Evolutionary conservation across 2,113 vertebrate species (phyloP).

Genomic region (Oxygymnocypris stewartii): DNA sequence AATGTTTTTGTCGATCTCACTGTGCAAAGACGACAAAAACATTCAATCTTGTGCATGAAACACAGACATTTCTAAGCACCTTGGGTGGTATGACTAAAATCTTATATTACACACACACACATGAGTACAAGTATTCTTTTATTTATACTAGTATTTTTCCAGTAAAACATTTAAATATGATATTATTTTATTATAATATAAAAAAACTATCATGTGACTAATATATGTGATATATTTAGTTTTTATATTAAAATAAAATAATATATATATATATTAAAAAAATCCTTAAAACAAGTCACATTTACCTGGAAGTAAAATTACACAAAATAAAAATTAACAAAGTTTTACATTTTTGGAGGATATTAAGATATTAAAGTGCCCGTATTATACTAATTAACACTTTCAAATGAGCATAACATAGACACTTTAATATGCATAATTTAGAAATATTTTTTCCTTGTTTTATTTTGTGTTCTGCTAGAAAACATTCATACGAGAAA

Average conservation of each 20-base stretch:
- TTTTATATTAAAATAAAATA: too few relatives aligned
- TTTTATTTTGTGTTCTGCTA: background rate
- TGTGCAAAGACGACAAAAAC: conserved; percentile 70
- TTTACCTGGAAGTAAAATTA: background rate
- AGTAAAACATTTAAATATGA: background rate
- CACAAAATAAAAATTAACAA: background rate
- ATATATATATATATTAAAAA: too few relatives aligned
- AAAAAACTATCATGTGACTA: too few relatives aligned
- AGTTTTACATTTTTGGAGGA: background rate
- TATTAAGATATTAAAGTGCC: background rate
- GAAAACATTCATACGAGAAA: background rate
- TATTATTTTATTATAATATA: too few relatives aligned
- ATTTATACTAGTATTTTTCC: too few relatives aligned
- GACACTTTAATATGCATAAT: too few relatives aligned
- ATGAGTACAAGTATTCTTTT: too few relatives aligned
- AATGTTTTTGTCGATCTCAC: conserved; percentile 97
- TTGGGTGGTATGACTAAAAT: background rate
- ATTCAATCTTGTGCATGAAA: background rate
- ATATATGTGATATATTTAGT: too few relatives aligned
- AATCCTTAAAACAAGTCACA: background rate
- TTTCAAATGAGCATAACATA: too few relatives aligned
- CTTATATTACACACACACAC: too few relatives aligned
- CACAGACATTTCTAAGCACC: background rate
- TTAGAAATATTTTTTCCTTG: too few relatives aligned
- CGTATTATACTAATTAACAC: background rate